Base-by-base conservation (phyloP, 2,888 invertebrate species). In the Branchellion lobata region DNA sequence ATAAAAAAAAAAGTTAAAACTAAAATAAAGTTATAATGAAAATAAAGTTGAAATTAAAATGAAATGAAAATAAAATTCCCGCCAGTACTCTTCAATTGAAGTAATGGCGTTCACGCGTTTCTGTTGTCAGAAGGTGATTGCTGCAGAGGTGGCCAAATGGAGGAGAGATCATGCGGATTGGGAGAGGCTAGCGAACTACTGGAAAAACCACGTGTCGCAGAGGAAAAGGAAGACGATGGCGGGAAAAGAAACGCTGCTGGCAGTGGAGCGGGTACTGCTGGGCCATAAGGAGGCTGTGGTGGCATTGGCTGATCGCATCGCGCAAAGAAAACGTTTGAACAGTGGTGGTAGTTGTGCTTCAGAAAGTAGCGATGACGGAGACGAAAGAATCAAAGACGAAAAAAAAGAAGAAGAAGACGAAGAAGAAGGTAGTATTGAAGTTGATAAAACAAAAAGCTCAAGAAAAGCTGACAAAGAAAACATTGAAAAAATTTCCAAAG, bases 151-250 rank as follows among this genome's bases (percentile, higher is more conserved):
- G 27, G n/a, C 24, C 18, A 31, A 40, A n/a, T 51, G 47, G 47
- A 75, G 29, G 33, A 75, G n/a, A 24, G 53, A 75, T 33, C 75
- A 75, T n/a, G 51, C 24, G 29, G 75, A 75, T 29, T 75, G 75
- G 75, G 75, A 75, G n/a, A 75, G 75, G 24, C 53, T 75, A 1
- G 75, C 29, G 1, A 51, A 51, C 51, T 75, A 53, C 31, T 47
- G 40, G 31, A 75, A 33, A n/a, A 53, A 75, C 27, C 75, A 75
- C 33, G 51, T 75, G 14, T 51, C 75, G 14, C 75, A 51, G 11
- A 47, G 75, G 27, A 31, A 47, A 18, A 75, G 51, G 53, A 75
- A 75, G 31, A 27, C 14, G 3, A 24, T 57, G 24, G n/a, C n/a
- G 21, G 61, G 61, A 8, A 57, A n/a, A 57, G 61, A 57, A n/a